Conservation (phyloP, 2,113 vertebrate genomes). For the Notothenia rossii region DNA sequence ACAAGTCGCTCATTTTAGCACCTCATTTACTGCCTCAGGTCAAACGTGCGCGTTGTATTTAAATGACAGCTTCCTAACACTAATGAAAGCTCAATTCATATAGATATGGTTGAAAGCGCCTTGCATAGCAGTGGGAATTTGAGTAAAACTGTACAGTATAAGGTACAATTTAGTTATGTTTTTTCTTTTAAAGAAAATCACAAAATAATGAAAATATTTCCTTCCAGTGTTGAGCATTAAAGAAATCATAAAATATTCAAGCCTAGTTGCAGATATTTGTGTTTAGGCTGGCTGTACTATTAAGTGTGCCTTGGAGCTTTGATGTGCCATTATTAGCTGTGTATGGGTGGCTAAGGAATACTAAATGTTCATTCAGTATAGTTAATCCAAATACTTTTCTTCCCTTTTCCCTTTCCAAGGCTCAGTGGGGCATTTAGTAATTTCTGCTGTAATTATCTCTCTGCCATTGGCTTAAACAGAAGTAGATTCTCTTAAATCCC, state of each 20-base stretch:
- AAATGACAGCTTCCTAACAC: slow-evolving; percentile 50
- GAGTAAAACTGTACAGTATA: slow-evolving; percentile 29
- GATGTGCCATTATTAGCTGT: slow-evolving; percentile 69
- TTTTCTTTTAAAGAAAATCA: slow-evolving; percentile 36
- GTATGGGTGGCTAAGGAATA: slow-evolving; percentile 60
- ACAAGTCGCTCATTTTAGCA: slow-evolving; percentile 58
- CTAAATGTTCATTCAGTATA: slow-evolving; percentile 68
- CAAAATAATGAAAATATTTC: slow-evolving; percentile 27
- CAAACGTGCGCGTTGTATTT: slow-evolving; percentile 48
- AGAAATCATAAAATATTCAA: slow-evolving; percentile 58
- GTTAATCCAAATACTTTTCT: slow-evolving; percentile 68
- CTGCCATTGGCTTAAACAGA: slow-evolving; percentile 64
- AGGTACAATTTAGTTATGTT: slow-evolving; percentile 43
- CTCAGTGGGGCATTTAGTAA: slow-evolving; percentile 70
- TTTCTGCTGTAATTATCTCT: slow-evolving; percentile 74
- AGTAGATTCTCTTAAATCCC: slow-evolving; percentile 73
- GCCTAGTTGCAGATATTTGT: slow-evolving; percentile 43
- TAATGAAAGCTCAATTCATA: slow-evolving; percentile 46
- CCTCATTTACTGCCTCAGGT: slow-evolving; percentile 46
- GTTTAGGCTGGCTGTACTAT: slow-evolving; percentile 57
- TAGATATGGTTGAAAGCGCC: background rate
- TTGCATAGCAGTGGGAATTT: slow-evolving; percentile 22
- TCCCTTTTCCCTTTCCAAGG: slow-evolving; percentile 46
- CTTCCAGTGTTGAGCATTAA: slow-evolving; percentile 36
- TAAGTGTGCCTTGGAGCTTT: slow-evolving; percentile 52